phyloP scores from a whole-genome alignment of 2,113 vertebrate species.

The Regulus satrapa region DNA sequence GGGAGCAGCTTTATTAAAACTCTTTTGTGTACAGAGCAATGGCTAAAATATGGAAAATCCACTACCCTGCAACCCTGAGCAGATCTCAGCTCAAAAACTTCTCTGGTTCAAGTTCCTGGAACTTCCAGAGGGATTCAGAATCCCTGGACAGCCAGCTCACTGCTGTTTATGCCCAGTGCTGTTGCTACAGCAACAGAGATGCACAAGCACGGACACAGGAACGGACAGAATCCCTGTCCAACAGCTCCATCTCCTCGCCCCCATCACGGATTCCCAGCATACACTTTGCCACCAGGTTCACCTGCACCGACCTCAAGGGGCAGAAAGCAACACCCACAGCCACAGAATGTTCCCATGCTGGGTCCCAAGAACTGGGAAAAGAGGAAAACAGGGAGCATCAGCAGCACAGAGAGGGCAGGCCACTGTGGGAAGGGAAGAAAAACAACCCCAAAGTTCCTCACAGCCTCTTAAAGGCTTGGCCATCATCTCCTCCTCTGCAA shows the following conservation, averaged over 20 bases:
- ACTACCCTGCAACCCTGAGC: background rate
- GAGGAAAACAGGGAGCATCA: background rate
- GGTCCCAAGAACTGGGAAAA: background rate
- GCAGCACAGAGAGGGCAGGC: background rate
- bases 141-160: background rate
- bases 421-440: background rate
- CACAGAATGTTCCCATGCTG: background rate
- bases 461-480: background rate
- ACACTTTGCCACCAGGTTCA: background rate
- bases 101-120: background rate
- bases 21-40: background rate
- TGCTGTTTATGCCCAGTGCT: background rate
- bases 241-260: background rate
- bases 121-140: background rate
- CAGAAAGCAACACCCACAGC: background rate
- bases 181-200: conserved; percentile 27
- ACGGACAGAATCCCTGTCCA: background rate
- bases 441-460: background rate
- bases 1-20: background rate
- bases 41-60: background rate
- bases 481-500: background rate
- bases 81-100: background rate
- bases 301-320: background rate
- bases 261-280: background rate
- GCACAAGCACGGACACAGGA: background rate